These are phyloP conservation scores for Pterophyllum scalare DNA, from an alignment of 2,113 vertebrate species.

Conservation along the genomic window DNA sequence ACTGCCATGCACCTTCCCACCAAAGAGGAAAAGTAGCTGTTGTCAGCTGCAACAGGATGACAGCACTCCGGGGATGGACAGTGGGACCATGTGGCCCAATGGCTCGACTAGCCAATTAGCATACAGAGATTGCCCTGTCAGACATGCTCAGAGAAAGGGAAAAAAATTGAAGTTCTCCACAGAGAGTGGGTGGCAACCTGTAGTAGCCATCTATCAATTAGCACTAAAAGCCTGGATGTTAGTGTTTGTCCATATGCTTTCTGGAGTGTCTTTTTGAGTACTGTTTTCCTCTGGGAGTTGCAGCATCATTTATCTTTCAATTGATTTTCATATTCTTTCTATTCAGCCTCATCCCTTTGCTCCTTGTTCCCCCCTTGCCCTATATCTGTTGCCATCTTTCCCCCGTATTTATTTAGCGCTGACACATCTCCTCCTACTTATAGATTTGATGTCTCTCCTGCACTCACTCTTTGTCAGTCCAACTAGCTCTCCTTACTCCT, in stretches of 20 bases:
- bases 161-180: constrained; percentile 1
- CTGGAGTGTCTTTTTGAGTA: constrained; percentile 31
- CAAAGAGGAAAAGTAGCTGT: constrained; percentile 33
- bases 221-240: constrained; percentile 48
- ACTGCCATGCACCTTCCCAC: constrained; percentile 67
- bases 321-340: constrained; percentile 55
- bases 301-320: constrained; percentile 62
- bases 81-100: constrained; percentile 34
- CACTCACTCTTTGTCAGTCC: constrained; percentile 43
- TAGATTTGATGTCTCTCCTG: constrained; percentile 66
- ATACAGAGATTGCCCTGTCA: constrained; percentile 55
- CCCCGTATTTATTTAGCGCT: constrained; percentile 52
- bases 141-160: not conserved
- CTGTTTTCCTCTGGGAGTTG: constrained; percentile 35
- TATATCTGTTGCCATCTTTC: constrained; percentile 45
- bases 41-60: constrained; percentile 65
- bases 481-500: constrained; percentile 1
- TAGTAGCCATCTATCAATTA: constrained; percentile 62
- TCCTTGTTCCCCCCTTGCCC: constrained; percentile 38
- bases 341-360: constrained; percentile 15
- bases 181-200: constrained; percentile 38
- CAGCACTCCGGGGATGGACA: constrained; percentile 56
- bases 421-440: constrained; percentile 71
- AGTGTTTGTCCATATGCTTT: constrained; percentile 23
- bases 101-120: constrained; percentile 77